Evolutionary conservation across 1,140 invertebrate genomes (phyloP).

Genomic region (Trissolcus basalis): DNA sequence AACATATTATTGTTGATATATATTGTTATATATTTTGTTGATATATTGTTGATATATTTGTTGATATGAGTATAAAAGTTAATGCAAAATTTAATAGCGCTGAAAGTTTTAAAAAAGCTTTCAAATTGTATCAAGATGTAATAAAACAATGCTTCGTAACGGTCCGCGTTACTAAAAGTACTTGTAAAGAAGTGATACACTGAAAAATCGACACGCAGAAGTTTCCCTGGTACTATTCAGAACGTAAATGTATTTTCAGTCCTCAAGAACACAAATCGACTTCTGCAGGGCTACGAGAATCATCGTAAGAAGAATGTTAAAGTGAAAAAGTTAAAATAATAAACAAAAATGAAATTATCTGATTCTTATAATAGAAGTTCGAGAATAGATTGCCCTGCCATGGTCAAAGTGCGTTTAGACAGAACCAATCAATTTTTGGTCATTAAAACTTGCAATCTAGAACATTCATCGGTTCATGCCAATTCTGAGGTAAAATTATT

Average conservation of each 20-base stretch:
- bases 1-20: too few relatives aligned
- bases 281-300: slow-evolving; percentile 3
- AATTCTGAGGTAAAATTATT: slow-evolving; percentile 11
- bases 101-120: slow-evolving; percentile 11
- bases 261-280: neutral
- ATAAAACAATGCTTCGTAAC: neutral
- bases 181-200: neutral
- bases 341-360: slow-evolving; percentile 1
- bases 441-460: slow-evolving; percentile 3
- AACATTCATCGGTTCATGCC: slow-evolving; percentile 10
- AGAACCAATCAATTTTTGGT: neutral
- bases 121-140: slow-evolving; percentile 4
- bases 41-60: too few relatives aligned
- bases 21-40: too few relatives aligned
- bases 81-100: too few relatives aligned
- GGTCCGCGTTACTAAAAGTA: neutral
- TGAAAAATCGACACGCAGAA: slow-evolving; percentile 6
- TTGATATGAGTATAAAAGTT: too few relatives aligned
- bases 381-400: slow-evolving; percentile 9
- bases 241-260: slow-evolving; percentile 7
- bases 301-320: slow-evolving; percentile 5
- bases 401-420: slow-evolving; percentile 4
- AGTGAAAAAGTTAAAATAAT: neutral
- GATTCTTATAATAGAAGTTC: slow-evolving; percentile 6
- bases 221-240: slow-evolving; percentile 7